Conservation (phyloP, 2,888 invertebrate species). For the Polydesmus complanatus region DNA sequence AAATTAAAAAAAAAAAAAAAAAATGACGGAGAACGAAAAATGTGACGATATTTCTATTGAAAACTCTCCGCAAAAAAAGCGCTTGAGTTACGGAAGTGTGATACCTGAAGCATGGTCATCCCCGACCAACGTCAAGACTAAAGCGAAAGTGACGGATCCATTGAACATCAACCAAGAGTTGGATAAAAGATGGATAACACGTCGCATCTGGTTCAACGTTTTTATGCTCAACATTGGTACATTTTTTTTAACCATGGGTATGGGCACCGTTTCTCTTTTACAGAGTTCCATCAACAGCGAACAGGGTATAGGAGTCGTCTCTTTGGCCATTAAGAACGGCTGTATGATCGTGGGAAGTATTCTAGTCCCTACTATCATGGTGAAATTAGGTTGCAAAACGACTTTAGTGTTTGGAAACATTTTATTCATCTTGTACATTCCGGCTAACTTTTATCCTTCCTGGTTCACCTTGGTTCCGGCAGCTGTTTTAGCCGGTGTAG, state of each 20-base stretch:
- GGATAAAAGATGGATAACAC: not conserved
- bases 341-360: not conserved
- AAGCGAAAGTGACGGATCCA: not conserved
- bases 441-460: not conserved
- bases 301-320: not conserved
- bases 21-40: too few species aligned
- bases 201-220: not conserved
- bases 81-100: not conserved
- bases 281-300: conserved; percentile 6
- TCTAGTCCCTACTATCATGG: not conserved
- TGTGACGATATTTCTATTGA: too few species aligned
- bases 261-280: not conserved
- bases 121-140: not conserved
- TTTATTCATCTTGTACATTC: not conserved
- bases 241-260: not conserved
- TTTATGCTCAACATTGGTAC: not conserved
- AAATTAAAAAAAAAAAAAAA: too few species aligned
- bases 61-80: not conserved
- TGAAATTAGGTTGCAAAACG: not conserved
- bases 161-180: not conserved
- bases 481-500: not conserved
- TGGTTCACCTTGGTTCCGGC: not conserved
- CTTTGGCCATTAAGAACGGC: conserved; percentile 1
- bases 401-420: not conserved
- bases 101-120: not conserved